A percentile compares a stretch with the other conserved stretches of the same genome.
phyloP scores from a whole-genome alignment of 2,888 invertebrate genomes.

The Strigamia maritima region DNA sequence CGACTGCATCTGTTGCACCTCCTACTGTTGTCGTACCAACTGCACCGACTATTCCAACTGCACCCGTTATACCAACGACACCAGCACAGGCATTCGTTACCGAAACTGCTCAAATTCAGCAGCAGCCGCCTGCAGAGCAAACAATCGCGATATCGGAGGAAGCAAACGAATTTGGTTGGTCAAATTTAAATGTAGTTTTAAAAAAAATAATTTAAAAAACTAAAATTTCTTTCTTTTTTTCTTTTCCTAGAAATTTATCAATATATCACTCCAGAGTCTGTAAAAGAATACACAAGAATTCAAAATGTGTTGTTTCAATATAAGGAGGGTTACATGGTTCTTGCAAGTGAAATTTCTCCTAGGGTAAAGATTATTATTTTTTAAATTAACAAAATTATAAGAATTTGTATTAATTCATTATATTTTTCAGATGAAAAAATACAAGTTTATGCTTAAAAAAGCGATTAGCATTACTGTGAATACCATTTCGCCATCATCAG shows the following conservation, averaged over 20 bases:
- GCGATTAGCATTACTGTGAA: slow-evolving; percentile 84
- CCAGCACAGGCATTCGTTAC: not conserved
- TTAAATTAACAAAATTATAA: not conserved
- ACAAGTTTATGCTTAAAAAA: slow-evolving; percentile 71
- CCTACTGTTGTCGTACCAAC: not conserved
- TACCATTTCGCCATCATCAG: slow-evolving; percentile 73
- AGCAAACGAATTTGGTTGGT: not conserved
- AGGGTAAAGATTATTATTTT: not conserved
- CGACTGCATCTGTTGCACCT: not conserved
- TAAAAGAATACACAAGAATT: not conserved
- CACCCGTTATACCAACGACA: not conserved
- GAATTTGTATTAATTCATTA: not conserved
- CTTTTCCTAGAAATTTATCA: not conserved
- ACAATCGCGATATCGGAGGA: not conserved
- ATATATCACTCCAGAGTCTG: not conserved
- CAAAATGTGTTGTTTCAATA: not conserved
- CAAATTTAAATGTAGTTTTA: not conserved
- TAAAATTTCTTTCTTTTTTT: not conserved
- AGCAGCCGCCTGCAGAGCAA: not conserved
- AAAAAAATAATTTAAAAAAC: not conserved
- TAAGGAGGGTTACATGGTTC: not conserved
- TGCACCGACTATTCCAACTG: not conserved
- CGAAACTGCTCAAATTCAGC: not conserved
- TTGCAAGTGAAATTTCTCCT: not conserved
- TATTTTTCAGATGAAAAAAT: slow-evolving; percentile 62